A percentile compares a stretch with the other conserved stretches of the same genome.
These are phyloP conservation scores for Zosterops pallidus DNA, from an alignment of 2,113 vertebrate species.

Conservation along the genomic window DNA sequence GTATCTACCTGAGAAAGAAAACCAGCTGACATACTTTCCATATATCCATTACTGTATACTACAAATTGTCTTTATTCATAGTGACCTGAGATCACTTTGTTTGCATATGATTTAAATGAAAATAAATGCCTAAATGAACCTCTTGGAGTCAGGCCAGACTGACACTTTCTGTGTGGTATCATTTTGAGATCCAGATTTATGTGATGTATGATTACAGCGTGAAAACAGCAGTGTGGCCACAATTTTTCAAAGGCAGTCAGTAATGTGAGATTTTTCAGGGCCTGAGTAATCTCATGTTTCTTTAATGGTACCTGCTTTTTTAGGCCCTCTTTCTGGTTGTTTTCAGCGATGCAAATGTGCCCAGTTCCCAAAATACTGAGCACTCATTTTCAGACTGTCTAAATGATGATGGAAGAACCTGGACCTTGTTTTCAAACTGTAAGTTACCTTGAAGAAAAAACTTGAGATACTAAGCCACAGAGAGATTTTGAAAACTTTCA, in stretches of 20 bases:
- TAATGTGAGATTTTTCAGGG: neutral
- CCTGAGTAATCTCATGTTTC: neutral
- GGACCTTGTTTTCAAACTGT: neutral
- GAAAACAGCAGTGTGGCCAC: neutral
- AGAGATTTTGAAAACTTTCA: neutral
- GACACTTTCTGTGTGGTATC: neutral
- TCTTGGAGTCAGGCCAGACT: neutral
- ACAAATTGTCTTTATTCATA: neutral
- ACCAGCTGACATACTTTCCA: neutral
- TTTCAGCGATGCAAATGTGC: neutral
- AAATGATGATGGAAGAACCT: neutral
- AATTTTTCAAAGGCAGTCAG: neutral
- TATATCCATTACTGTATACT: neutral
- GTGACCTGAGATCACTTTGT: neutral
- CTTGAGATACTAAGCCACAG: neutral
- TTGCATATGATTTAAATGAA: slow-evolving; percentile 19
- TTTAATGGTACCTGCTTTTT: neutral
- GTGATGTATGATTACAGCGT: neutral
- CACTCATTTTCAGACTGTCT: neutral
- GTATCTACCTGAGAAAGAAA: neutral
- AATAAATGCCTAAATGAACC: slow-evolving; percentile 10
- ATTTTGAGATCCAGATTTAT: neutral
- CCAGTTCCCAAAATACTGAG: neutral
- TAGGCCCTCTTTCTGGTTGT: neutral
- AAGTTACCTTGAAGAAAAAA: neutral